Evolutionary conservation across 2,888 invertebrate species (phyloP).

Genomic region (Microctonus hyperodae): DNA sequence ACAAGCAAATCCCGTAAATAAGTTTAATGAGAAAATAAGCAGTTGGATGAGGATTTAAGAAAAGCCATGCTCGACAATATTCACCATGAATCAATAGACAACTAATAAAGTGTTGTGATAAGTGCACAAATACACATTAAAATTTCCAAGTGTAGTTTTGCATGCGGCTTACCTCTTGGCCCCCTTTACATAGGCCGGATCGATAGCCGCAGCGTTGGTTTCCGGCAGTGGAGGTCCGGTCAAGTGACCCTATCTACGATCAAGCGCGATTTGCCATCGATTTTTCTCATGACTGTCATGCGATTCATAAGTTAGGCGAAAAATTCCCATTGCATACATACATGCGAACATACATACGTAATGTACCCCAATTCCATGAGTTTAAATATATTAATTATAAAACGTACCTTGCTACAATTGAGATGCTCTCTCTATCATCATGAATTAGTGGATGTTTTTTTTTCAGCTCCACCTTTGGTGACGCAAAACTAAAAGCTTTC

Average conservation of each 20-base stretch:
- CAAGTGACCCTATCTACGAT: conserved; percentile 28
- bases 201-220: conserved; percentile 53
- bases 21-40: too few species aligned
- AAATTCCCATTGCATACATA: conserved; percentile 1
- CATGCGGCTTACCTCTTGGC: conserved; percentile 58
- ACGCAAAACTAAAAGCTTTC: conserved; percentile 68
- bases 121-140: neutral
- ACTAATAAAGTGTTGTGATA: conserved; percentile 5
- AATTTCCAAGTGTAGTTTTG: conserved; percentile 33
- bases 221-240: conserved; percentile 44
- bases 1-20: too few species aligned
- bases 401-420: conserved; percentile 62
- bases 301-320: conserved; percentile 18
- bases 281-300: conserved; percentile 18
- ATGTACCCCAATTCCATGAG: neutral
- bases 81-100: too few species aligned
- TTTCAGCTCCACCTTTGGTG: conserved; percentile 60
- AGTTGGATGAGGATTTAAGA: too few species aligned
- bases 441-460: conserved; percentile 60
- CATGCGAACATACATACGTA: neutral
- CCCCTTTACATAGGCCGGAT: conserved; percentile 52
- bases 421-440: conserved; percentile 60
- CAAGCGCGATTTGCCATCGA: conserved; percentile 17
- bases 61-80: neutral
- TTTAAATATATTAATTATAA: neutral